Percentiles rank a stretch among this genome's conserved stretches.
These are phyloP conservation scores for Odontamblyopus rebecca DNA, from an alignment of 2,797 vertebrate genomes.

Conservation along the genomic window DNA sequence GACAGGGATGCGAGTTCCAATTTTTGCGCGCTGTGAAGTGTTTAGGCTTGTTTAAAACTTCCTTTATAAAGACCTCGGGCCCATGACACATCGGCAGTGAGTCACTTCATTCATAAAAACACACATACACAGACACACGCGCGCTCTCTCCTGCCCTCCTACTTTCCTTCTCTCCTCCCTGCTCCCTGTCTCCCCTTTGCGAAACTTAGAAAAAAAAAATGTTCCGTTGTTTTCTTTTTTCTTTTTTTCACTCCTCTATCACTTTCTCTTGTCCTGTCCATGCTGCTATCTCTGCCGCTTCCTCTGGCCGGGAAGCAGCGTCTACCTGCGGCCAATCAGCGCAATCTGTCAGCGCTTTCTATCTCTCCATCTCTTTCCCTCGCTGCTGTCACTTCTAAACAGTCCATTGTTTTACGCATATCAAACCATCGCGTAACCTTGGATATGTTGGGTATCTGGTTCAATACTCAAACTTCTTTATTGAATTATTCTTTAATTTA, in stretches of 20 bases:
- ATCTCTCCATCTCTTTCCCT: constrained; percentile 73
- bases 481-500: too few relatives aligned
- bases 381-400: constrained; percentile 54
- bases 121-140: constrained; percentile 62
- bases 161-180: constrained; percentile 62
- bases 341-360: constrained; percentile 64
- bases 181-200: constrained; percentile 65
- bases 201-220: constrained; percentile 73
- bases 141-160: constrained; percentile 34
- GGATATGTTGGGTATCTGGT: background rate
- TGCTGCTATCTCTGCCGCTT: constrained; percentile 69
- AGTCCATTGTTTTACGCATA: constrained; percentile 74
- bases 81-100: constrained; percentile 87
- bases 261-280: constrained; percentile 72
- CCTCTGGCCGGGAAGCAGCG: constrained; percentile 55
- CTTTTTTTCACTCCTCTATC: constrained; percentile 63
- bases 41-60: constrained; percentile 90
- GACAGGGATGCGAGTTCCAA: constrained; percentile 80
- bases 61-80: constrained; percentile 87
- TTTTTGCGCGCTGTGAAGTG: constrained; percentile 86
- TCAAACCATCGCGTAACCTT: constrained; percentile 63
- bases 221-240: constrained; percentile 74
- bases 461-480: too few relatives aligned
- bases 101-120: constrained; percentile 89
- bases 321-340: constrained; percentile 69